phyloP scores from a whole-genome alignment of 2,113 vertebrate genomes.

The Crotalus horridus region DNA sequence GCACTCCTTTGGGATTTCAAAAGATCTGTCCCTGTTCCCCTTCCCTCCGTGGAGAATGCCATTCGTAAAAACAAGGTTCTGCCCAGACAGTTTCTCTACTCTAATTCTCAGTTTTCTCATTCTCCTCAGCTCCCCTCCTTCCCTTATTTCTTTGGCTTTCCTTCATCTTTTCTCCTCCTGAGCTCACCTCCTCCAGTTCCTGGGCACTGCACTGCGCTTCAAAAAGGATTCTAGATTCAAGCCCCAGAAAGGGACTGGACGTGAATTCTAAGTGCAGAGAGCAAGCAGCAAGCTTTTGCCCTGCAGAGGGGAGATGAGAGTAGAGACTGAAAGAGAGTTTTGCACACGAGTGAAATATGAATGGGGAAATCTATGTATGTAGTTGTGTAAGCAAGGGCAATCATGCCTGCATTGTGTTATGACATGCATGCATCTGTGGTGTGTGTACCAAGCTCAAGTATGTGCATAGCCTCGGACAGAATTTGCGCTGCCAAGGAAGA shows the following conservation, averaged over 20 bases:
- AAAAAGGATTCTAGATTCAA: slow-evolving; percentile 29
- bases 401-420: too few relatives aligned
- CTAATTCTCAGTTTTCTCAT: neutral
- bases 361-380: too few relatives aligned
- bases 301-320: neutral
- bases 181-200: neutral
- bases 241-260: slow-evolving; percentile 27
- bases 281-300: slow-evolving; percentile 1
- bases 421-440: too few relatives aligned
- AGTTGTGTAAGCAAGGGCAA: too few relatives aligned
- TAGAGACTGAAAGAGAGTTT: neutral
- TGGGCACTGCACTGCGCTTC: slow-evolving; percentile 30
- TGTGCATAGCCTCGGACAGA: too few relatives aligned
- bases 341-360: too few relatives aligned
- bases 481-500: too few relatives aligned
- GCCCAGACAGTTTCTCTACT: neutral
- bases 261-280: slow-evolving; percentile 33
- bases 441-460: too few relatives aligned
- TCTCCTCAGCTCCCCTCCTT: neutral
- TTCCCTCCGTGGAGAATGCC: neutral
- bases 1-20: neutral
- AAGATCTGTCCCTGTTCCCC: neutral
- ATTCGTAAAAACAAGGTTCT: neutral
- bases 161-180: neutral
- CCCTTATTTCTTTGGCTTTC: neutral